A percentile compares a stretch with the other conserved stretches of the same genome.
These are phyloP conservation scores for Trichopoda pennipes DNA, from an alignment of 2,888 invertebrate genomes.

Conservation along the genomic window DNA sequence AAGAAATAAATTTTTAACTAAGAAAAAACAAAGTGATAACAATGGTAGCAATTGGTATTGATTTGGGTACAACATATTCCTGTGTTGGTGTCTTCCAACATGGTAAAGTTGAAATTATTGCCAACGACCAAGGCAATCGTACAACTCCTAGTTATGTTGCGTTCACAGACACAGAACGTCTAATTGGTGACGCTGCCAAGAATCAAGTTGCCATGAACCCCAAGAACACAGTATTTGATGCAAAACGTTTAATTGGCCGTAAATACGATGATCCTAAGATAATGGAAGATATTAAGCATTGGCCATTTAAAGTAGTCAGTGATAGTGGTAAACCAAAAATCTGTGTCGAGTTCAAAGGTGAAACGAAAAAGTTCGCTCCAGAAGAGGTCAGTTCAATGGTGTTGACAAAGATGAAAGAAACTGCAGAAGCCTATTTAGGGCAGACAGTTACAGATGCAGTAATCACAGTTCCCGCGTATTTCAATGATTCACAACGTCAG, in stretches of 20 bases:
- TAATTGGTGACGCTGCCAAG: constrained; percentile 92
- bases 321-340: constrained; percentile 91
- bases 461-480: constrained; percentile 95
- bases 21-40: constrained; percentile 72
- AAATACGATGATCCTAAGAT: constrained; percentile 93
- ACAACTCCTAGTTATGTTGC: constrained; percentile 90
- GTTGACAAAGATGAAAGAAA: constrained; percentile 95
- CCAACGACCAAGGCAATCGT: constrained; percentile 91
- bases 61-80: constrained; percentile 93
- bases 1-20: no score
- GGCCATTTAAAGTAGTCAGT: constrained; percentile 94
- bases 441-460: constrained; percentile 92
- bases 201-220: constrained; percentile 94
- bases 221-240: constrained; percentile 94
- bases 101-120: constrained; percentile 91
- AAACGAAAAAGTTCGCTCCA: constrained; percentile 92
- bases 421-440: constrained; percentile 93
- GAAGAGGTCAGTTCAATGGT: constrained; percentile 97
- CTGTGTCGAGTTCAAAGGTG: constrained; percentile 92
- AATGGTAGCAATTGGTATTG: constrained; percentile 88
- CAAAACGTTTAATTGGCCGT: constrained; percentile 95
- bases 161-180: constrained; percentile 91
- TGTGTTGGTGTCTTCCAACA: constrained; percentile 91
- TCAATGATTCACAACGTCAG: constrained; percentile 93
- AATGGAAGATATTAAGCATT: constrained; percentile 96